Conservation (phyloP, 2,888 invertebrate species). For the Lochmaea crataegi region DNA sequence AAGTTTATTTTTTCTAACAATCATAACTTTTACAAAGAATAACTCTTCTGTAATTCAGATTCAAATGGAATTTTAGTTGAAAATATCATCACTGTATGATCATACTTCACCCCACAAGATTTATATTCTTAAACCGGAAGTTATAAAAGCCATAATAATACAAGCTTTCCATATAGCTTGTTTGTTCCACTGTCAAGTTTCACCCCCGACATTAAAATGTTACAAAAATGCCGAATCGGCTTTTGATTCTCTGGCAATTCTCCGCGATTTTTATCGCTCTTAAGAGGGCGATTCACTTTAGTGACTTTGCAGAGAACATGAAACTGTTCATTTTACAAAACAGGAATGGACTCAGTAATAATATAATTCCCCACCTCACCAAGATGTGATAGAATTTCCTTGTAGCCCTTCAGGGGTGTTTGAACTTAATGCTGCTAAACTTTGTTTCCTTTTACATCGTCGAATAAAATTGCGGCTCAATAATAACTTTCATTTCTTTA, state of each 20-base stretch:
- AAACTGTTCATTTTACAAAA: background rate
- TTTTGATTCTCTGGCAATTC: slow-evolving; percentile 21
- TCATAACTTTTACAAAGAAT: background rate
- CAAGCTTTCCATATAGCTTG: slow-evolving; percentile 21
- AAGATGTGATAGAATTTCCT: too few species aligned
- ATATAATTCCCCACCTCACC: too few species aligned
- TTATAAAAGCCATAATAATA: slow-evolving; percentile 33
- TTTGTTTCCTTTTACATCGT: too few species aligned
- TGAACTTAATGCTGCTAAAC: too few species aligned
- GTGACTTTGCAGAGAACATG: slow-evolving; percentile 8
- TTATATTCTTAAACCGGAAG: slow-evolving; percentile 22
- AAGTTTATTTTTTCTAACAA: too few species aligned
- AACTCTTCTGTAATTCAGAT: too few species aligned
- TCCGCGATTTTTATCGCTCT: slow-evolving; percentile 11
- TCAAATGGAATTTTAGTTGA: too few species aligned
- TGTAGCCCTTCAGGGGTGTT: too few species aligned
- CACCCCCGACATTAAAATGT: slow-evolving; percentile 23
- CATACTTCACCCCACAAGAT: slow-evolving; percentile 15
- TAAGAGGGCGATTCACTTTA: slow-evolving; percentile 8
- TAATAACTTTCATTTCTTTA: too few species aligned
- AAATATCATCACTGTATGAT: too few species aligned
- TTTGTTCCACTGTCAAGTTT: slow-evolving; percentile 6
- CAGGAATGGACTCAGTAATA: background rate
- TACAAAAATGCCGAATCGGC: slow-evolving; percentile 26
- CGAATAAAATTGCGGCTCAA: too few species aligned